Conservation (phyloP, 2,888 invertebrate species). For the Mythimna loreyi region DNA sequence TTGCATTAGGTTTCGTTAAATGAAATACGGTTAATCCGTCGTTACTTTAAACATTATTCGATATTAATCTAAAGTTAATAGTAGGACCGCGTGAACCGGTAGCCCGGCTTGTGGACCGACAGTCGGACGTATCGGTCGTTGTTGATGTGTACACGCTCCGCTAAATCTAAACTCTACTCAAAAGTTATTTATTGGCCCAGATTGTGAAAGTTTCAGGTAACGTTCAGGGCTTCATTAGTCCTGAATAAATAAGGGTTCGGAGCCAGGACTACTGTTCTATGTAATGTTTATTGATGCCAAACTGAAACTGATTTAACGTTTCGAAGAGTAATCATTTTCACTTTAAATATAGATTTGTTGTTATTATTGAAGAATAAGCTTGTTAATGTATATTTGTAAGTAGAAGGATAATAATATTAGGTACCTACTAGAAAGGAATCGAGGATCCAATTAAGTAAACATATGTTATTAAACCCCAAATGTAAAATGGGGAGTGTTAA, state of each 20-base stretch:
- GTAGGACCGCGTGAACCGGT: slow-evolving; percentile 24
- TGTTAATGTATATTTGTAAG: not conserved
- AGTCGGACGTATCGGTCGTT: slow-evolving; percentile 43
- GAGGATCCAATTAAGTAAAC: too few relatives aligned
- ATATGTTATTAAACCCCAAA: not conserved
- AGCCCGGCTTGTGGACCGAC: slow-evolving; percentile 26
- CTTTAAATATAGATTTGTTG: not conserved
- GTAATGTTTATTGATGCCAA: slow-evolving; percentile 36
- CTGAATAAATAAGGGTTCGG: slow-evolving; percentile 66
- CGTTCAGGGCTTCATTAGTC: slow-evolving; percentile 68
- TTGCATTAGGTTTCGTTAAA: slow-evolving; percentile 28
- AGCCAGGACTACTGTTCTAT: slow-evolving; percentile 29
- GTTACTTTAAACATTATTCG: slow-evolving; percentile 42
- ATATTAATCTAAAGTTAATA: slow-evolving; percentile 52
- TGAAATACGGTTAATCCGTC: slow-evolving; percentile 34
- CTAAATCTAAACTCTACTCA: slow-evolving; percentile 58
- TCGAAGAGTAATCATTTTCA: slow-evolving; percentile 1
- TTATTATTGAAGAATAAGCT: not conserved
- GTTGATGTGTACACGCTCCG: slow-evolving; percentile 39
- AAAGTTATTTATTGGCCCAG: slow-evolving; percentile 74
- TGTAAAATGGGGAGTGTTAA: not conserved
- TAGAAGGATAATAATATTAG: not conserved
- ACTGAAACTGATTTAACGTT: slow-evolving; percentile 19
- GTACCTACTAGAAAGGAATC: too few relatives aligned
- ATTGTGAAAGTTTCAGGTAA: slow-evolving; percentile 72